Percentiles rank a stretch among this genome's conserved stretches.
Evolutionary conservation across 2,888 invertebrate species (phyloP).

Genomic region (Eilema griseolum): DNA sequence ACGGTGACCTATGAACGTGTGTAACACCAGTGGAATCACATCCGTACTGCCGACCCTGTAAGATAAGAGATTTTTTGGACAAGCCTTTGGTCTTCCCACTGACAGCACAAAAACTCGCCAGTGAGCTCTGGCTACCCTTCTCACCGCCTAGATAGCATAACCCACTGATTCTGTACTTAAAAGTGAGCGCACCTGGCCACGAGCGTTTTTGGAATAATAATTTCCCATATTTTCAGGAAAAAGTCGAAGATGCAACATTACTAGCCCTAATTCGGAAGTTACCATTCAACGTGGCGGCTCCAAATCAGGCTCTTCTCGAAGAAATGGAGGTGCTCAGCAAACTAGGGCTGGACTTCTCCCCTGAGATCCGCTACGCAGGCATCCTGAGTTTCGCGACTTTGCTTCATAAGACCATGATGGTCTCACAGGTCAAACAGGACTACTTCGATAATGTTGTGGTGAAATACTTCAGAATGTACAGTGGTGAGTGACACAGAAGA

Average conservation of each 20-base stretch:
- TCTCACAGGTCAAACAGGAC: conserved; percentile 84
- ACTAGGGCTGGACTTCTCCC: conserved; percentile 71
- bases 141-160: too few relatives aligned
- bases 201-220: neutral
- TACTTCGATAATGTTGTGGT: conserved; percentile 90
- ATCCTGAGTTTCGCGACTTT: conserved; percentile 90
- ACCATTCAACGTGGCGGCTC: conserved; percentile 90
- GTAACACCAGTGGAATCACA: too few relatives aligned
- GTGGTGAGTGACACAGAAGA: conserved; percentile 87
- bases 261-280: conserved; percentile 89
- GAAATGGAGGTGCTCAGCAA: conserved; percentile 85
- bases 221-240: conserved; percentile 72
- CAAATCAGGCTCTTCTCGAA: conserved; percentile 80
- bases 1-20: too few relatives aligned
- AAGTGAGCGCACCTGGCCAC: too few relatives aligned
- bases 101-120: too few relatives aligned
- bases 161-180: too few relatives aligned
- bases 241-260: conserved; percentile 88
- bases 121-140: too few relatives aligned
- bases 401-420: conserved; percentile 89
- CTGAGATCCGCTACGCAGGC: conserved; percentile 89
- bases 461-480: conserved; percentile 90
- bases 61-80: too few relatives aligned
- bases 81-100: too few relatives aligned
- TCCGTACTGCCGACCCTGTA: too few relatives aligned